Evolutionary conservation across 2,888 invertebrate genomes (phyloP).

Genomic region (Resseliella maxima): DNA sequence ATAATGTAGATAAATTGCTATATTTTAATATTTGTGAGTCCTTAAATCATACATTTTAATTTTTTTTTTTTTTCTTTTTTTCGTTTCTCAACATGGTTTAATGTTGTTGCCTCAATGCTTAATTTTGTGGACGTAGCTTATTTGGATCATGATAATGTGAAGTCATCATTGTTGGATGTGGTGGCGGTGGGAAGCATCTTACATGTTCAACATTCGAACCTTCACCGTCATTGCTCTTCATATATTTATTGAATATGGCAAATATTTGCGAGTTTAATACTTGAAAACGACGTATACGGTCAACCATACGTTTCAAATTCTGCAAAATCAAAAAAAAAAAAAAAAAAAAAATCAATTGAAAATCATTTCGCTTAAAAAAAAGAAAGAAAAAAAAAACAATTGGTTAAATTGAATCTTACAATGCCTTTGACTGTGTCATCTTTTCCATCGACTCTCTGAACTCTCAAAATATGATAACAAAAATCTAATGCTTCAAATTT

Average conservation of each 20-base stretch:
- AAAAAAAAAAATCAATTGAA: neutral
- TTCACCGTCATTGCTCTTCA: slow-evolving; percentile 85
- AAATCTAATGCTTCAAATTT: slow-evolving; percentile 98
- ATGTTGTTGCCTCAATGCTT: neutral
- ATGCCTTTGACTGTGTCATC: slow-evolving; percentile 95
- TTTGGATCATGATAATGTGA: slow-evolving; percentile 73
- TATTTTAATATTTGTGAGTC: neutral
- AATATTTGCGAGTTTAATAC: slow-evolving; percentile 98
- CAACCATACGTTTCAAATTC: slow-evolving; percentile 96
- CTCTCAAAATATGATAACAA: slow-evolving; percentile 96
- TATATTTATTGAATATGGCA: slow-evolving; percentile 92
- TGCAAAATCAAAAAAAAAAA: slow-evolving; percentile 64
- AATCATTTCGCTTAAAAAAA: neutral
- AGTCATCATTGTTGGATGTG: slow-evolving; percentile 76
- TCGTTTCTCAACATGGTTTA: neutral
- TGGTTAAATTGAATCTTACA: slow-evolving; percentile 72
- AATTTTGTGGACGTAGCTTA: slow-evolving; percentile 68
- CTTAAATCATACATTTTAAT: neutral
- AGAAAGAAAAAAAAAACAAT: neutral
- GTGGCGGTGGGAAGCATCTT: slow-evolving; percentile 95
- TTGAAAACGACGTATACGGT: slow-evolving; percentile 96
- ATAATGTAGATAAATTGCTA: no score
- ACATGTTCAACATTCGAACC: slow-evolving; percentile 94
- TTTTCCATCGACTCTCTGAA: slow-evolving; percentile 95
- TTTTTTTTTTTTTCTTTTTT: no score